Conservation (phyloP, 2,113 vertebrate genomes). For the Cyphomyrus discorhynchus region DNA sequence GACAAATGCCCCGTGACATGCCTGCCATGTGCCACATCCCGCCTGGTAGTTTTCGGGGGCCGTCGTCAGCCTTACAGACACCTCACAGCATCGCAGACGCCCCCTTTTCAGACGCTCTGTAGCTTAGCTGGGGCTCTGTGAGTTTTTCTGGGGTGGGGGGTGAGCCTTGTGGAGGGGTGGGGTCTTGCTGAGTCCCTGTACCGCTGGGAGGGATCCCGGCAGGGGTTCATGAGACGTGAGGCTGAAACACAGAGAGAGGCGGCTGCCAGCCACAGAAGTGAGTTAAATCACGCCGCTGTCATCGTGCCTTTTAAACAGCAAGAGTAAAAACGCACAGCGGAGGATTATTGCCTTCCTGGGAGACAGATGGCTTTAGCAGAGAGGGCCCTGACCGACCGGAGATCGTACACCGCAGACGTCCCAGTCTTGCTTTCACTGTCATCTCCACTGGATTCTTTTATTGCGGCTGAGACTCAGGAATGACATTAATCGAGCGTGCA, state of each 20-base stretch:
- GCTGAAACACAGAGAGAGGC: background rate
- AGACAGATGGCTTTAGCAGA: slow-evolving; percentile 24
- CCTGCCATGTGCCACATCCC: background rate
- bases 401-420: slow-evolving; percentile 28
- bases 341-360: slow-evolving; percentile 19
- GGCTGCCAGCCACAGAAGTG: background rate
- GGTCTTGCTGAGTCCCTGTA: background rate
- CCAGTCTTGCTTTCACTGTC: background rate
- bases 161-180: too few species aligned
- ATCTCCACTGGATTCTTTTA: background rate
- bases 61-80: background rate
- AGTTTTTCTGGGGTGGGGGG: background rate
- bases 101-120: background rate
- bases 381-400: slow-evolving; percentile 10
- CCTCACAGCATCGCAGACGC: background rate
- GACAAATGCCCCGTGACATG: background rate
- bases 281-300: slow-evolving; percentile 26
- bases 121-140: background rate
- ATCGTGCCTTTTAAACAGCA: slow-evolving; percentile 20
- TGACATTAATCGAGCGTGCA: slow-evolving; percentile 24
- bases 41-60: background rate
- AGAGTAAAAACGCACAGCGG: slow-evolving; percentile 20
- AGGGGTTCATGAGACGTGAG: background rate
- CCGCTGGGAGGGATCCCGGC: background rate
- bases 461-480: background rate